These are phyloP conservation scores for Micronisus gabar DNA, from an alignment of 2,113 vertebrate species.

Conservation along the genomic window DNA sequence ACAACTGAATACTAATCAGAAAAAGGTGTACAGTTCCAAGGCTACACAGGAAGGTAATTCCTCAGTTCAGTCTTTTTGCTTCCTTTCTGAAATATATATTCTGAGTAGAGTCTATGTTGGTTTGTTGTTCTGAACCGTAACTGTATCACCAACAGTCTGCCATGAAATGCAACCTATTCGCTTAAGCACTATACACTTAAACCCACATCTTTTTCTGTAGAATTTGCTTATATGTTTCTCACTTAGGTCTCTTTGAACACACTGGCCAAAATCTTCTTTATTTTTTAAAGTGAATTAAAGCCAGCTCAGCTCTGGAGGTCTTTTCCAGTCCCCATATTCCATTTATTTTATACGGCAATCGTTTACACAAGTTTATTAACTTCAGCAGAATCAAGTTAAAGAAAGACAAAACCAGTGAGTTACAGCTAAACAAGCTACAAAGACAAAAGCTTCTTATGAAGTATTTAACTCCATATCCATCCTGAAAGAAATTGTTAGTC, in stretches of 20 bases:
- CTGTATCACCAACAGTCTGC: neutral
- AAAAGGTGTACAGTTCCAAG: neutral
- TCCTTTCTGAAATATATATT: neutral
- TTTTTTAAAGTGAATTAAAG: neutral
- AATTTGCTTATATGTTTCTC: neutral
- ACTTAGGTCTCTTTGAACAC: neutral
- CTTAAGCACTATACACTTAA: rapidly evolving
- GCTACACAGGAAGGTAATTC: neutral
- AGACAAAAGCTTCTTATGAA: neutral
- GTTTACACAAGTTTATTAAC: neutral
- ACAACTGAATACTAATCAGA: neutral
- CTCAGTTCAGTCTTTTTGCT: neutral
- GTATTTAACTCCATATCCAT: neutral
- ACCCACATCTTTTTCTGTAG: neutral
- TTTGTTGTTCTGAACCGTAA: neutral
- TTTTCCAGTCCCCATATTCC: neutral
- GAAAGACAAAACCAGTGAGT: neutral
- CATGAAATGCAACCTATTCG: rapidly evolving
- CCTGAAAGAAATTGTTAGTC: neutral
- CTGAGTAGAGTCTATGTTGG: too few species aligned
- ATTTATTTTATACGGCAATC: neutral
- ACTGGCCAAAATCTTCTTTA: neutral
- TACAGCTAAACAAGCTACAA: neutral
- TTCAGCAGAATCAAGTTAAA: neutral
- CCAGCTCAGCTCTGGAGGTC: neutral